Conservation (phyloP, 2,113 vertebrate genomes). For the Trogon surrucura region DNA sequence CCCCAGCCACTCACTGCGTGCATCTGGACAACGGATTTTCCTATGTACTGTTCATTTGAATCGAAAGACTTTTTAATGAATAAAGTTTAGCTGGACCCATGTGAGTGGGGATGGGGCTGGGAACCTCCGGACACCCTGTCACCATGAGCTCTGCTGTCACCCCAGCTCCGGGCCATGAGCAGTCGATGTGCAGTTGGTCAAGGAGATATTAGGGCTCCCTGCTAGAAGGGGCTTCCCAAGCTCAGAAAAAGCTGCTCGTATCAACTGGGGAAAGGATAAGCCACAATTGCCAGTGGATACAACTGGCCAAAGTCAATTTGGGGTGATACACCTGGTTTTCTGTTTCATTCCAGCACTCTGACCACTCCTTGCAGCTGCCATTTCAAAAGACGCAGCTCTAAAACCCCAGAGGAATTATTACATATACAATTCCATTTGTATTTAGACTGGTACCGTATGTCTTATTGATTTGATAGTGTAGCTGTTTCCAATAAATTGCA, state of each 20-base stretch:
- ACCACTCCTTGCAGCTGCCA: not conserved
- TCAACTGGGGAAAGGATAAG: not conserved
- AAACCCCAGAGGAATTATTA: not conserved
- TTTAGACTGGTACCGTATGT: not conserved
- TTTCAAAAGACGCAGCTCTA: not conserved
- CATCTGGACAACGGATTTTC: not conserved
- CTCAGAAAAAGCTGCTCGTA: not conserved
- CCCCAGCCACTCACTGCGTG: too few relatives aligned
- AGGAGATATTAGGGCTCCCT: not conserved
- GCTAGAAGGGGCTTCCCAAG: not conserved
- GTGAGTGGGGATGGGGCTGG: not conserved
- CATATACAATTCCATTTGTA: not conserved
- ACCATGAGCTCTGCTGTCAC: not conserved
- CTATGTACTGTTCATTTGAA: not conserved
- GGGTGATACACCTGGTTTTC: not conserved
- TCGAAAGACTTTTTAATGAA: not conserved
- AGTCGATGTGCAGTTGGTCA: rapidly evolving
- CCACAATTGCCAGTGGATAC: not conserved
- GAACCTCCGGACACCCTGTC: too few relatives aligned
- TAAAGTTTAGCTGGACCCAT: not conserved
- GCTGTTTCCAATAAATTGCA: not conserved
- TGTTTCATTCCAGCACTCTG: not conserved
- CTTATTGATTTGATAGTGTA: not conserved
- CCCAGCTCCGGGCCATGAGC: not conserved
- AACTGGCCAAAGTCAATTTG: too few relatives aligned